Base-by-base conservation (phyloP, 2,797 vertebrate genomes). In the Chrysocyon brachyurus region DNA sequence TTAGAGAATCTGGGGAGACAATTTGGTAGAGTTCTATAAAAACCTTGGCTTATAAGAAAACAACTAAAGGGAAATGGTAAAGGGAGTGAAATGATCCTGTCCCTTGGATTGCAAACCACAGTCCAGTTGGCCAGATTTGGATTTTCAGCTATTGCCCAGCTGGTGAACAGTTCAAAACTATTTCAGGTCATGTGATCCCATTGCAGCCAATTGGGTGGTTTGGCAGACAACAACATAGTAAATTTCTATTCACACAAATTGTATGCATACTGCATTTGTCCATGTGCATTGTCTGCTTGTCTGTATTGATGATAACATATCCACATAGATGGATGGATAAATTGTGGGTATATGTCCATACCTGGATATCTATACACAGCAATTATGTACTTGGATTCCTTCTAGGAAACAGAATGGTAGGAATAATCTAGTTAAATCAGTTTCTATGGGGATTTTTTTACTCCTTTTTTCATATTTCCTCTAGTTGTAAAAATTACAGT, bases 401-500 rank as follows among this genome's bases (percentile, higher is more conserved):
- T 97, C 86, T 97, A 97, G 98, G 97, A 98, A 98, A 95, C 95
- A 98, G 94, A 97, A 95, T 87, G 89, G 57, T 97, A 97, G 97
- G 94, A 97, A 98, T 91, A 97, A 98, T 97, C 96, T 98, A 97
- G 93, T 98, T 98, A 98, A 98, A 97, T 97, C 98, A 97, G 98
- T 98, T 98, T 98, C 22, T 3, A 52, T 98, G 97, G 68, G 96
- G 91, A 91, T 93, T 96, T 98, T 98, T 98, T 97, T 96, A 96
- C 97, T 97, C 98, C 98, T 98, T 98, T 98, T 98, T 98, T 98
- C 97, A 98, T 98, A 90, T 98, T 99, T 99, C 98, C 98, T 99
- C 98, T 98, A 98, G 98, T 99, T 98, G 99, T 99, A 99, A 99
- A 99, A 99, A 99, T 99, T 99, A 99, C 98, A 99, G 98, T 99